Evolutionary conservation across 1,140 invertebrate species (phyloP), one percentile per base, ranked within the genome.

Genomic region (Luehdorfia chinensis): DNA sequence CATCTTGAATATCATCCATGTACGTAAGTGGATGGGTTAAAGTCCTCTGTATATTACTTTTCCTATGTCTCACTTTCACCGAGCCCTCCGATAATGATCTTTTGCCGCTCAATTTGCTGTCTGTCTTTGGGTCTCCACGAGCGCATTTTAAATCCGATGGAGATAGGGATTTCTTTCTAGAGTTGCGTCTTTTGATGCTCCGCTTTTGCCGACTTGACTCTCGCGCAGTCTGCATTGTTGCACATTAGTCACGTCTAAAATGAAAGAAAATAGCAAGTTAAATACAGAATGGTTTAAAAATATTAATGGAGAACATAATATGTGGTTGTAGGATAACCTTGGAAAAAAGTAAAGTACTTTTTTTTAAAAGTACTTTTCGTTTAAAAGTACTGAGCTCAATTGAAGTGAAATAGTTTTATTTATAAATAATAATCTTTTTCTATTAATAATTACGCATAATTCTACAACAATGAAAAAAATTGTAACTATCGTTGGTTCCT

Each of bases 121-220:
- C 76, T 8, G 56, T 49, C 60, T 78, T 72, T 16, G 52, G 47
- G 30, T 80, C 80, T 34, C 72, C 71, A 9, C 74, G 69, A 4
- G 59, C 48, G 28, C 80, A 81, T 74, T 81, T 84, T 34, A 87
- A 64, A 54, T 87, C 85, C n/a, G 87, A 88, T 9, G 87, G 87
- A 7, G 87, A 88, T 47, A 88, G 58, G 4, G 87, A 88, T 56
- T 88, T 88, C 62, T 88, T 88, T 65, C 87, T 76, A 2, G 85
- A 87, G 61, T 87, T 84, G 12, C 85, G 67, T 45, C 87, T 67
- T 63, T 88, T 88, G 51, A 80, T 86, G 49, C 61, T 79, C 27
- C 85, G 65, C 57, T 86, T 87, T 51, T 75, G 77, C 52, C 84
- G 69, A 27, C 72, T 75, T 39, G 84, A 75, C 23, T 84, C 80